These are phyloP conservation scores for Sebastes jordani DNA, from an alignment of 2,797 vertebrate genomes.

Conservation along the genomic window DNA sequence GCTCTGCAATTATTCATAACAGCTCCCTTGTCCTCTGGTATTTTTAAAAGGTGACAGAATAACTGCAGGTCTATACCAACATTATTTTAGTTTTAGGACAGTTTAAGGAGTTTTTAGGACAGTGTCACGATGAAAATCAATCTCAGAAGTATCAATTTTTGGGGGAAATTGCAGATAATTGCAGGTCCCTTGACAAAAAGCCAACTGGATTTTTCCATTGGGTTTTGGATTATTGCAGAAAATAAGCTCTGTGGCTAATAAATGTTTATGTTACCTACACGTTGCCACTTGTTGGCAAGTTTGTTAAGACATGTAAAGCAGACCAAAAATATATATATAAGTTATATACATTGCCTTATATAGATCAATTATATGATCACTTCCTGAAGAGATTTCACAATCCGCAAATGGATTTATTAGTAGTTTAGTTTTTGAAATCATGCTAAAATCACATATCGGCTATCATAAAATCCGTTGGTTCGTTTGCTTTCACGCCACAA, in stretches of 20 bases:
- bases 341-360: no score
- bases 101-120: not conserved
- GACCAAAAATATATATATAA: no score
- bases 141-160: not conserved
- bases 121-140: not conserved
- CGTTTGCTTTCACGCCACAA: not conserved
- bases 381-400: not conserved
- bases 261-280: no score
- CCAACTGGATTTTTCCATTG: no score
- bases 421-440: not conserved
- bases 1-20: slow-evolving; percentile 10
- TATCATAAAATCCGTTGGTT: not conserved
- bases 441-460: not conserved
- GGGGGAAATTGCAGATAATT: not conserved
- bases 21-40: not conserved
- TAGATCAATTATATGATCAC: no score
- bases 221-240: no score
- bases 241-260: no score
- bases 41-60: slow-evolving; percentile 25
- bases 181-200: no score
- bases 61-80: slow-evolving; percentile 13
- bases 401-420: not conserved
- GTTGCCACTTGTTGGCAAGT: no score
- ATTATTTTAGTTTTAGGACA: slow-evolving; percentile 10
- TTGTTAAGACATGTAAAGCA: no score